Percentiles rank a stretch among this genome's conserved stretches.
Evolutionary conservation across 2,888 invertebrate species (phyloP).

Genomic region (Hydrotaea cyrtoneurina): DNA sequence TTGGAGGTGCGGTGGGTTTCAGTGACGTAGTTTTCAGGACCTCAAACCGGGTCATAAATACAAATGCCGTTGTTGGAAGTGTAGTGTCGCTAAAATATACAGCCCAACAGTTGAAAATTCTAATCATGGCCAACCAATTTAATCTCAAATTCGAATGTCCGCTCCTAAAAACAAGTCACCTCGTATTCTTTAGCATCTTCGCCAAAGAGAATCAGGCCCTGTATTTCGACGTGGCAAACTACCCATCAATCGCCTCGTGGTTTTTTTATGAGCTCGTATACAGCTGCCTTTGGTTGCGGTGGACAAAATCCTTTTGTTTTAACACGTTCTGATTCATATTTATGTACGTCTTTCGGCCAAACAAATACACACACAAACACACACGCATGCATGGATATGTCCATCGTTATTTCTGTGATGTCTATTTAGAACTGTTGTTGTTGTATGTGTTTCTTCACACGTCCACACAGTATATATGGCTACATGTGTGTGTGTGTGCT

Average conservation of each 20-base stretch:
- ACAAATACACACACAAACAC: background rate
- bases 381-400: background rate
- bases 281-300: background rate
- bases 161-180: too few species aligned
- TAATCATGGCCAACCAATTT: too few species aligned
- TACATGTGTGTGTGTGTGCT: conserved; percentile 7
- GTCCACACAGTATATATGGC: background rate
- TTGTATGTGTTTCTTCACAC: conserved; percentile 27
- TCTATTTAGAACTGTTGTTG: conserved; percentile 26
- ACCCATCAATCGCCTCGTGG: background rate
- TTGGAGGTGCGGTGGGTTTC: too few species aligned
- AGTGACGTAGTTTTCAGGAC: background rate
- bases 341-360: conserved; percentile 7
- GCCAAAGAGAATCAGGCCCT: too few species aligned
- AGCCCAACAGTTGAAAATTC: too few species aligned
- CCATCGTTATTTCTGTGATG: conserved; percentile 4
- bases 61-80: too few species aligned
- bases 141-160: too few species aligned
- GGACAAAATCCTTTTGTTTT: background rate
- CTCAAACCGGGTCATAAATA: background rate
- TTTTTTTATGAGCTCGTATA: background rate
- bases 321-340: conserved; percentile 2
- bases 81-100: too few species aligned
- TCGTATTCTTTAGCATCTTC: too few species aligned
- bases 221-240: background rate